Evolutionary conservation across 2,113 vertebrate species (phyloP), one percentile per base, ranked within the genome.

Genomic region (Osmerus eperlanus): DNA sequence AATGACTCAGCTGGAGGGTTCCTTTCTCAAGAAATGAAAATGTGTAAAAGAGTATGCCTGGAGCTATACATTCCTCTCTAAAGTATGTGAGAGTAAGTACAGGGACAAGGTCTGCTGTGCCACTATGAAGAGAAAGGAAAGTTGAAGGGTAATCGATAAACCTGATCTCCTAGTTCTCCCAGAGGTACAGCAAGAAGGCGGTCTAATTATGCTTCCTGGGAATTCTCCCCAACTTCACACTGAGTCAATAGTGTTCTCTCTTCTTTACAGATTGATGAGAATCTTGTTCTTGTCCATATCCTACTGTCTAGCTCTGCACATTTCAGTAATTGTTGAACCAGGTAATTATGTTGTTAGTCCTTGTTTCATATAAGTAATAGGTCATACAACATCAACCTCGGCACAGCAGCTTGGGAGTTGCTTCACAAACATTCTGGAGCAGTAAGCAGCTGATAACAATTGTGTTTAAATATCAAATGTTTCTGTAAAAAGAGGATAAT

Each of bases 71-170:
- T 61, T 70, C 52, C 66, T 60, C 64, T 80, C 68, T 23, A 75
- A 83, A 75, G 56, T 59, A 72, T 41, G n/a, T 12, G 61, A 68
- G 68, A 63, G 61, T 54, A 68, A 68, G 63, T 56, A 72, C 13
- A 66, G 69, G 70, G 60, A 63, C 18, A 67, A 51, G 29, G 55
- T 74, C 68, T 79, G 69, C 67, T 19, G 73, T 55, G 47, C 51
- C 70, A 3, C 53, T 32, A 2, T 8, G 6, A 15, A 67, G 4
- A 63, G 52, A 65, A 71, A 65, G 36, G 21, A 3, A 52, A 73
- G 69, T 67, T 70, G 65, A 82, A 72, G 70, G 68, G 65, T 65
- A 68, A 89, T 89, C 84, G 54, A 86, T 88, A 75, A 60, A 73
- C 71, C 78, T 78, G 28, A 78, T 79, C 81, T 74, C 70, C 56